Conservation (phyloP, 2,797 vertebrate genomes). For the Okamejei kenojei region DNA sequence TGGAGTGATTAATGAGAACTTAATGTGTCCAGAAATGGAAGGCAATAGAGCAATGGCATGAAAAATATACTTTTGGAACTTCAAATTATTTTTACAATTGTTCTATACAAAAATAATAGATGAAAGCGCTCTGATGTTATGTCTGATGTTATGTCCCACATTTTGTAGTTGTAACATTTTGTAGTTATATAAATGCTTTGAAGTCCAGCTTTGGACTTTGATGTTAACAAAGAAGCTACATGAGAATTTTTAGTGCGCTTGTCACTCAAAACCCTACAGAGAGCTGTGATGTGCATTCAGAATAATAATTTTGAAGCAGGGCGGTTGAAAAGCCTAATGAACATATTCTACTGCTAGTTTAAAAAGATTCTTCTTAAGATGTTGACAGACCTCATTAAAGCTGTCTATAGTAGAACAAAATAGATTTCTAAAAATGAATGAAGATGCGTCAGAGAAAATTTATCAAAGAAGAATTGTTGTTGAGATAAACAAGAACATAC, state of each 20-base stretch:
- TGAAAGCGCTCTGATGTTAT: no score
- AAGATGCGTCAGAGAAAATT: no score
- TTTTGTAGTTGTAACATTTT: background rate
- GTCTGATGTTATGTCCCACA: no score
- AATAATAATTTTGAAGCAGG: constrained; percentile 5
- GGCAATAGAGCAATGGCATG: no score
- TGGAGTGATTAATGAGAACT: no score
- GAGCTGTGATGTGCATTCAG: background rate
- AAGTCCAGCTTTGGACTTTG: background rate
- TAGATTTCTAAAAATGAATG: background rate
- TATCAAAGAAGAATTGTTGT: no score
- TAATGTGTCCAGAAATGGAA: background rate
- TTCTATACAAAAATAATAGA: background rate
- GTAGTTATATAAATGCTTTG: background rate
- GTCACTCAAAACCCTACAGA: background rate
- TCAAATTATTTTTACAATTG: background rate
- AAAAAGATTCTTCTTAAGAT: background rate
- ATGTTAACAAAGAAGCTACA: background rate
- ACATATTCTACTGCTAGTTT: constrained; percentile 3
- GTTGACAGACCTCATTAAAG: constrained; percentile 4
- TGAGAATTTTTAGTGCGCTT: constrained; percentile 3
- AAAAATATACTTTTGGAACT: background rate
- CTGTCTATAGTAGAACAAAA: background rate
- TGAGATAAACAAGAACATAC: no score
- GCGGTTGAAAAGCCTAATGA: background rate